phyloP scores from a whole-genome alignment of 2,113 vertebrate species.

The Bostrychus sinensis region DNA sequence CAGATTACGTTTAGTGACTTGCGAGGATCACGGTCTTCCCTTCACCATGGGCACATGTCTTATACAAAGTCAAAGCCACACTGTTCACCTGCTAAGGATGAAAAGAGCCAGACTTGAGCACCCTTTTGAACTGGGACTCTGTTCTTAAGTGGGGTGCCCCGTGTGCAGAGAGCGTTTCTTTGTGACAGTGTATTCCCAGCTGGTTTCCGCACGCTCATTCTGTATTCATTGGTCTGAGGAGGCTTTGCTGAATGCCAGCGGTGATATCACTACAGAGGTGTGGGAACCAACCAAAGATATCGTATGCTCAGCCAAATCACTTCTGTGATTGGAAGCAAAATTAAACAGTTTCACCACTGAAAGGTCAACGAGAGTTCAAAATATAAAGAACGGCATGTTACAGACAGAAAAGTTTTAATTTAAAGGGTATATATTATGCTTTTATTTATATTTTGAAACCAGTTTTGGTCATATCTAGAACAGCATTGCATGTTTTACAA shows the following conservation, averaged over 20 bases:
- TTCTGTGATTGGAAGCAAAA: not conserved
- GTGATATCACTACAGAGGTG: conserved; percentile 33
- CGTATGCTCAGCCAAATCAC: conserved; percentile 1
- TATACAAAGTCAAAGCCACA: conserved; percentile 3
- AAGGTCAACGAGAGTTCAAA: not conserved
- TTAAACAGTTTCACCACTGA: not conserved
- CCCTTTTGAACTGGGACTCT: conserved; percentile 38
- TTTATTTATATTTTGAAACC: too few species aligned
- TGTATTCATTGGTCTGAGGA: conserved; percentile 37
- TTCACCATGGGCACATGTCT: conserved; percentile 18
- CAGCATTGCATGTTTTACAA: too few species aligned
- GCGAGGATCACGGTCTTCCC: conserved; percentile 15
- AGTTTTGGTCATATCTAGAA: too few species aligned
- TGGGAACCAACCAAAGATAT: conserved; percentile 23
- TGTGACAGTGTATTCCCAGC: conserved; percentile 43
- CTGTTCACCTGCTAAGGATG: conserved; percentile 26
- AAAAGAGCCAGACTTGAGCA: conserved; percentile 20
- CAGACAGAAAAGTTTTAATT: not conserved
- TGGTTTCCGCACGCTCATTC: conserved; percentile 48
- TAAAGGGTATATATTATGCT: too few species aligned
- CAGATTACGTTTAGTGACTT: not conserved
- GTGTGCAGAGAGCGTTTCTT: conserved; percentile 20
- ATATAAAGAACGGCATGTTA: not conserved
- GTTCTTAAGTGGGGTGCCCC: conserved; percentile 6
- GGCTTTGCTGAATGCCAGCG: conserved; percentile 40